These are phyloP conservation scores for Pelodiscus sinensis DNA, from an alignment of 2,113 vertebrate species.

Conservation along the genomic window DNA sequence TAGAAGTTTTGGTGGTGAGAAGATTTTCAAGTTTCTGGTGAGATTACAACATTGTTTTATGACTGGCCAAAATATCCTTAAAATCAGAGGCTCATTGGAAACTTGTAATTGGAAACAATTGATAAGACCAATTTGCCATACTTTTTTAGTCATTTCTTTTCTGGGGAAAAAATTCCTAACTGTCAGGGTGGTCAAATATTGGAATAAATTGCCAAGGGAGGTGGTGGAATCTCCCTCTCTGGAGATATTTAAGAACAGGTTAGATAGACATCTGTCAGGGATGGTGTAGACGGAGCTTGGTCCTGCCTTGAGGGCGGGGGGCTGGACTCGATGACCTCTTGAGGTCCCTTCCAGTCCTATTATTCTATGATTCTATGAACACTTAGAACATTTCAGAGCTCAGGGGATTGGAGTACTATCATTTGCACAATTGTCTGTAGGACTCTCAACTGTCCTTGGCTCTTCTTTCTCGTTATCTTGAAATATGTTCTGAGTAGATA, in stretches of 20 bases:
- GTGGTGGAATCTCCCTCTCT: no score
- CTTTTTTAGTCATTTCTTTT: neutral
- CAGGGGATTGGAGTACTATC: neutral
- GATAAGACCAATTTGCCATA: neutral
- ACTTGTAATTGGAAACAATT: neutral
- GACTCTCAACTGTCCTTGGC: neutral
- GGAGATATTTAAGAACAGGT: no score
- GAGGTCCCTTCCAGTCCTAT: no score
- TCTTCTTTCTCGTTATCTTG: conserved; percentile 3
- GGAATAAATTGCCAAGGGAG: no score
- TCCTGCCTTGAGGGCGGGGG: no score
- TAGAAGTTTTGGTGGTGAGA: neutral
- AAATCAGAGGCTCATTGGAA: neutral
- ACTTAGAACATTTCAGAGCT: neutral
- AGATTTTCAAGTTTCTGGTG: neutral
- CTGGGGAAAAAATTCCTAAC: no score
- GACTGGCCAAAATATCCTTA: neutral
- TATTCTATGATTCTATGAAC: no score
- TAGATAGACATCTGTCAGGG: no score
- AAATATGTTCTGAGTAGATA: conserved; percentile 28
- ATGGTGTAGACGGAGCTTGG: no score
- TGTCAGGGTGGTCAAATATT: no score
- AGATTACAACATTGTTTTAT: neutral
- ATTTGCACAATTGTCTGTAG: neutral
- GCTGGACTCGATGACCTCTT: no score